Conservation (phyloP, 2,113 vertebrate genomes). For the Capreolus pygargus region DNA sequence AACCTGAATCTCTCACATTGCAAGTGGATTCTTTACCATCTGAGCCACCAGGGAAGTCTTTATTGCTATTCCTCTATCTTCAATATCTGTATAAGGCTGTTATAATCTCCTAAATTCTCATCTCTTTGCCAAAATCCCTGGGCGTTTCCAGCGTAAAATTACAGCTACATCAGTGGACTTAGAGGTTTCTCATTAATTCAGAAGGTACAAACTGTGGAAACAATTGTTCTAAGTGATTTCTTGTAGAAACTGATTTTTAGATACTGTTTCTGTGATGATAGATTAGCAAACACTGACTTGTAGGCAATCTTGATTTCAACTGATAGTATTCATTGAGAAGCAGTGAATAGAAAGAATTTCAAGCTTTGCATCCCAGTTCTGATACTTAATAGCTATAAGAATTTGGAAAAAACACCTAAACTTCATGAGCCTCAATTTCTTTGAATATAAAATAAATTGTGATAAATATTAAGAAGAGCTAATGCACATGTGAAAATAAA, state of each 20-base stretch:
- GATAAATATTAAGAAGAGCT: not conserved
- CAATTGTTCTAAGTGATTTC: not conserved
- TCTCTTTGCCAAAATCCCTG: not conserved
- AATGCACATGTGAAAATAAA: not conserved
- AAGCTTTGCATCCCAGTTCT: not conserved
- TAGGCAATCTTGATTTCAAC: not conserved
- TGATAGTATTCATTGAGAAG: not conserved
- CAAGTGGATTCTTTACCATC: not conserved
- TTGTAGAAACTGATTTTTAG: constrained; percentile 16
- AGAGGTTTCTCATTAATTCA: not conserved
- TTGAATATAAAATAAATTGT: not conserved
- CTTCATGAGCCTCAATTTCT: not conserved
- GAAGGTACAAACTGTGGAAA: not conserved
- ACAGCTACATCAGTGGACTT: not conserved
- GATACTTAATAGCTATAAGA: not conserved
- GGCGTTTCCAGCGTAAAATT: not conserved
- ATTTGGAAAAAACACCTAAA: not conserved
- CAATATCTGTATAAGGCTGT: not conserved
- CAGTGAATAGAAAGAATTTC: not conserved
- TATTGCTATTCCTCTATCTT: not conserved
- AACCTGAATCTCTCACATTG: not conserved
- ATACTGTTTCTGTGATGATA: not conserved
- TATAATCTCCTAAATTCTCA: not conserved
- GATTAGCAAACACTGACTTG: not conserved
- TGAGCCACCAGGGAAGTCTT: not conserved